phyloP scores from a whole-genome alignment of 2,113 vertebrate species.

The Polyodon spathula region DNA sequence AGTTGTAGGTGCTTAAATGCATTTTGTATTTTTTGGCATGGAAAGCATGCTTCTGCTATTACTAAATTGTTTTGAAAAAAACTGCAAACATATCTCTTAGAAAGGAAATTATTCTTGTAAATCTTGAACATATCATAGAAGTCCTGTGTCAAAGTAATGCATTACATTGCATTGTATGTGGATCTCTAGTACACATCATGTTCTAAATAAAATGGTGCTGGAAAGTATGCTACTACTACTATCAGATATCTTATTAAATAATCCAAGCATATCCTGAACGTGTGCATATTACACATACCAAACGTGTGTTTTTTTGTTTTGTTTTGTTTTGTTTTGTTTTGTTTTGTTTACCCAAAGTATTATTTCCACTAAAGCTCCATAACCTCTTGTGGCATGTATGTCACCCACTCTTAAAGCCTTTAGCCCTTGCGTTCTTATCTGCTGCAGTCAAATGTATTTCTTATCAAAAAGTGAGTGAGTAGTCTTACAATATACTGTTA shows the following conservation, averaged over 20 bases:
- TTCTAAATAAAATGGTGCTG: conserved; percentile 24
- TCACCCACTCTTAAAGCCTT: conserved; percentile 76
- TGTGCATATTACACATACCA: conserved; percentile 42
- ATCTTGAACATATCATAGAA: conserved; percentile 38
- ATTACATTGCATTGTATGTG: conserved; percentile 27
- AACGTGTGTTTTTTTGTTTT: conserved; percentile 45
- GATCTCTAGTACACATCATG: conserved; percentile 17
- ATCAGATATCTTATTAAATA: conserved; percentile 53
- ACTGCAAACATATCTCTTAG: no score
- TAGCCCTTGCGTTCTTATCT: conserved; percentile 88
- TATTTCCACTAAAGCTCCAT: conserved; percentile 75
- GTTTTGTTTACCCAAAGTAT: conserved; percentile 80
- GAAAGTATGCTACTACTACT: conserved; percentile 20
- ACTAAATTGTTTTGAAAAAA: no score
- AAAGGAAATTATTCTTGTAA: conserved; percentile 28
- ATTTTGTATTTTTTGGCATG: no score
- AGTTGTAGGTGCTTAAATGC: no score
- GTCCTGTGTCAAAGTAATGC: conserved; percentile 35
- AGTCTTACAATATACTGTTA: conserved; percentile 92
- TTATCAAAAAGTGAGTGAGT: conserved; percentile 74
- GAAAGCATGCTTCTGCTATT: no score
- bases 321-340: conserved; percentile 62
- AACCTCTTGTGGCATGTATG: conserved; percentile 62
- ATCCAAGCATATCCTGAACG: conserved; percentile 45
- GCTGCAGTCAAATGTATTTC: conserved; percentile 97